Base-by-base conservation (phyloP, 2,888 invertebrate species). In the Steromphala cineraria region DNA sequence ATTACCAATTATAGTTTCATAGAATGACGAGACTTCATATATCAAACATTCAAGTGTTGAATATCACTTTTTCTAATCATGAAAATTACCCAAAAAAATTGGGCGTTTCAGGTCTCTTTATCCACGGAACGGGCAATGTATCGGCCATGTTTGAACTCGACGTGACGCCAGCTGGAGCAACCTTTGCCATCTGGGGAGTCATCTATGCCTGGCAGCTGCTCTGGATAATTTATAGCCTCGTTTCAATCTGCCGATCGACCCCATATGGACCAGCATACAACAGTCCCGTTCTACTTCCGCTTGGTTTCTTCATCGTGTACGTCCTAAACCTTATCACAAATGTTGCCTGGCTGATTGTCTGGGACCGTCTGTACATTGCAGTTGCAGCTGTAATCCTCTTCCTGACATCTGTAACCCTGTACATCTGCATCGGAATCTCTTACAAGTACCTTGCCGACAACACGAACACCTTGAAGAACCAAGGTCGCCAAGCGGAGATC, bases 151-250 rank as follows among this genome's bases (percentile, higher is more conserved):
- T 85, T 81, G 78, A 83, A 46, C 83, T 91, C 21, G 87, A 90
- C 21, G 88, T 92, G 67, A 91, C 91, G 2, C 92, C 92, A 7
- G 90, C 91, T 5, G 89, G 90, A 40, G 91, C 91, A 90, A 90
- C 91, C 2, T 92, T 92, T 82, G 85, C 88, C 53, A 88, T 90
- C n/a, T 89, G 90, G 86, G 89, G 87, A 2, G 19, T 88, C 36
- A 92, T 92, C 79, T 92, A 91, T 83, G 67, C 87, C 4, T 89
- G 90, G 87, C 91, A 92, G 84, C 74, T 84, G 2, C 71, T 88
- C 0, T 91, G 90, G 90, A 82, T 90, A 36, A 56, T 89, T 3
- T 92, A 92, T 83, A 88, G 89, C 56, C 79, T 91, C 36, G 77
- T 81, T 31, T 67, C 81, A 17, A 71, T 91, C 7, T 92, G 90